A percentile compares a stretch with the other conserved stretches of the same genome.
These are phyloP conservation scores for Grallaria varia DNA, from an alignment of 2,113 vertebrate species.

Conservation along the genomic window DNA sequence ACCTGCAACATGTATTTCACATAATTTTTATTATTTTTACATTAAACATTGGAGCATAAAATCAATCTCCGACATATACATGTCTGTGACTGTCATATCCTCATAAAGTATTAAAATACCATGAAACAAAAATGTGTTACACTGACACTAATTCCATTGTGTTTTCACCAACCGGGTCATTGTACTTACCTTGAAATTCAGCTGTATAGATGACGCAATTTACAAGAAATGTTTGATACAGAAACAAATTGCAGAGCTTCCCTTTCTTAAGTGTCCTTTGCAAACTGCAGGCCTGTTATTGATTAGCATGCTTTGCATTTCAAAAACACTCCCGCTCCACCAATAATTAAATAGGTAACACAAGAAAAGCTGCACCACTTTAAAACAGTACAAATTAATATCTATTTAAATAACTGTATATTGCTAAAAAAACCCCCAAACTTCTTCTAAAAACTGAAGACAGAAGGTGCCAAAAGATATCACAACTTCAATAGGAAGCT, in stretches of 20 bases:
- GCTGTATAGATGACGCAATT: not conserved
- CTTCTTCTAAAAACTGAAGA: not conserved
- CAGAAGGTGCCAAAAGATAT: not conserved
- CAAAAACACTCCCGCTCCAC: not conserved
- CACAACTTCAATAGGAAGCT: not conserved
- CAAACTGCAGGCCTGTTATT: not conserved
- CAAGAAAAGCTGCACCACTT: not conserved
- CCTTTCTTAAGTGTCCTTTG: not conserved
- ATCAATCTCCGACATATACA: not conserved
- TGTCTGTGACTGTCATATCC: not conserved
- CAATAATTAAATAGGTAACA: not conserved
- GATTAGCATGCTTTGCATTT: not conserved
- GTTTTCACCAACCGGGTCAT: not conserved
- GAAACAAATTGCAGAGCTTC: not conserved
- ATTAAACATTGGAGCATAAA: not conserved
- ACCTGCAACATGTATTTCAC: not conserved
- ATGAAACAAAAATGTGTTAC: not conserved
- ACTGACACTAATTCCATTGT: not conserved
- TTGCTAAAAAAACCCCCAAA: rapidly evolving
- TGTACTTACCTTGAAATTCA: conserved; percentile 6
- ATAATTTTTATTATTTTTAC: not conserved
- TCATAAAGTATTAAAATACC: not conserved
- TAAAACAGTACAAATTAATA: not conserved
- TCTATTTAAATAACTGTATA: not conserved
- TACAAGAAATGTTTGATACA: not conserved